Percentiles rank a stretch among this genome's conserved stretches.
Evolutionary conservation across 1,140 invertebrate species (phyloP).

Genomic region (Aleiodes sp.): DNA sequence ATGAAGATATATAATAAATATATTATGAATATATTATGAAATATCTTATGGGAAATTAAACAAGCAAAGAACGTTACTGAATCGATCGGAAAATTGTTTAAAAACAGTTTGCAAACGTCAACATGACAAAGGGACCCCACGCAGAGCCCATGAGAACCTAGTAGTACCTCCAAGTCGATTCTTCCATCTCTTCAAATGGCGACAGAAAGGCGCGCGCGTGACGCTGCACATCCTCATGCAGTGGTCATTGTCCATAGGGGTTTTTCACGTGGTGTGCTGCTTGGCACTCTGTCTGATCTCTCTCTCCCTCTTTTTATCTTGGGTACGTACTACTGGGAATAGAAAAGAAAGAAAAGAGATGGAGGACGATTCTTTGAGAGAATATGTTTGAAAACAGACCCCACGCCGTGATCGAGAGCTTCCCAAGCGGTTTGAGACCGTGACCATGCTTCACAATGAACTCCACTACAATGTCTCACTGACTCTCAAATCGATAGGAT

Average conservation of each 20-base stretch:
- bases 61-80: background rate
- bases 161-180: background rate
- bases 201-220: conserved; percentile 54
- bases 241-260: conserved; percentile 51
- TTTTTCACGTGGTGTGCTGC: conserved; percentile 20
- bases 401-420: conserved; percentile 52
- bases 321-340: no score
- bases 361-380: no score
- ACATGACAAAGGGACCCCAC: conserved; percentile 32
- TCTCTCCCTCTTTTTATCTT: no score
- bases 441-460: conserved; percentile 43
- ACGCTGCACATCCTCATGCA: conserved; percentile 48
- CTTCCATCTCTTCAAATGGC: conserved; percentile 35
- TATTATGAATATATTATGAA: no score
- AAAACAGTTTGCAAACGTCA: background rate
- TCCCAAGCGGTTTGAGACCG: conserved; percentile 47
- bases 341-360: no score
- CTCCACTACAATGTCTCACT: conserved; percentile 1
- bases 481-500: background rate
- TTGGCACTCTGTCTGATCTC: conserved; percentile 11
- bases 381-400: conserved; percentile 46
- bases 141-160: conserved; percentile 38
- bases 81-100: background rate
- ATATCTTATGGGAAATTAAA: no score
- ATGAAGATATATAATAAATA: no score